A percentile compares a stretch with the other conserved stretches of the same genome.
These are phyloP conservation scores for Solea solea DNA, from an alignment of 2,113 vertebrate genomes.

Conservation along the genomic window DNA sequence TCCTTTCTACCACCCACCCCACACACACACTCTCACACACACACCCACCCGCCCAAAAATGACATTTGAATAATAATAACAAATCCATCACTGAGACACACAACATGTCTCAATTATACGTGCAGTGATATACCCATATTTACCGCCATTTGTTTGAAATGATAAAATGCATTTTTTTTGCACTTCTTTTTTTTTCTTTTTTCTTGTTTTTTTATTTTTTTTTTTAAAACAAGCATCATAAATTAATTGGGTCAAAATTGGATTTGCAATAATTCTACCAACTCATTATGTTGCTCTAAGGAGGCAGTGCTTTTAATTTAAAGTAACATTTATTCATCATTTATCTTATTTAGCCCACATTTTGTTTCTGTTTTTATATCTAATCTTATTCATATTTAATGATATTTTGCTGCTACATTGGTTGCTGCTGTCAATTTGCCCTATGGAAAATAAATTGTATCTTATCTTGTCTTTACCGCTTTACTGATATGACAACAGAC, in stretches of 20 bases:
- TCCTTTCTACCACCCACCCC: neutral
- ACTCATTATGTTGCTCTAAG: slow-evolving; percentile 45
- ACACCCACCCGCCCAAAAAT: slow-evolving; percentile 13
- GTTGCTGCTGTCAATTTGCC: too few species aligned
- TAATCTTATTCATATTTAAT: too few species aligned
- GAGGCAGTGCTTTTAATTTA: neutral
- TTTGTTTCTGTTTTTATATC: too few species aligned
- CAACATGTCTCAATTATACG: slow-evolving; percentile 49
- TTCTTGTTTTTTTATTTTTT: slow-evolving; percentile 38
- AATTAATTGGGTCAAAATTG: slow-evolving; percentile 60
- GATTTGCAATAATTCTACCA: slow-evolving; percentile 43
- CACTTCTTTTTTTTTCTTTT: slow-evolving; percentile 30
- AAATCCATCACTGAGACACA: slow-evolving; percentile 48
- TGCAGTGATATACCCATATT: neutral
- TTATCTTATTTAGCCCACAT: too few species aligned
- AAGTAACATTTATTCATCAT: too few species aligned
- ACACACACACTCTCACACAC: neutral
- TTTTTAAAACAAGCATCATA: slow-evolving; percentile 41
- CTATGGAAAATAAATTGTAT: too few species aligned
- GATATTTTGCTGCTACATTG: too few species aligned
- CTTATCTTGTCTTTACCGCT: too few species aligned
- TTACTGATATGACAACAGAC: neutral
- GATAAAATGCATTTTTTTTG: neutral
- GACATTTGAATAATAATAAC: slow-evolving; percentile 70
- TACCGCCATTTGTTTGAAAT: slow-evolving; percentile 18